phyloP scores from a whole-genome alignment of 1,140 invertebrate genomes.

The Chrysopa pallens region DNA sequence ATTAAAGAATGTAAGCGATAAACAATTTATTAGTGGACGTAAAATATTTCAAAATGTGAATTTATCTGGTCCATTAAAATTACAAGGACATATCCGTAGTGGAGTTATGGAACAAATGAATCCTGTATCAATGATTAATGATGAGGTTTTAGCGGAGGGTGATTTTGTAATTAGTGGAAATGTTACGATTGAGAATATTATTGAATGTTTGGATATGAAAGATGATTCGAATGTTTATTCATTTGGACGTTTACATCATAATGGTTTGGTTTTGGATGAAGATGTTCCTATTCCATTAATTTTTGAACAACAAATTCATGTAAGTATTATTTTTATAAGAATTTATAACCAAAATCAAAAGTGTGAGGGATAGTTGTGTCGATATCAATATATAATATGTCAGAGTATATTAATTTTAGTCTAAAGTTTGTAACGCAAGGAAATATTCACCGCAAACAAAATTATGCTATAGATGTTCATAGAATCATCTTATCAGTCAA shows the following conservation, averaged over 20 bases:
- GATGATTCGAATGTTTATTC: slow-evolving; percentile 9
- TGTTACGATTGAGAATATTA: slow-evolving; percentile 16
- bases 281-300: too few species aligned
- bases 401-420: slow-evolving; percentile 15
- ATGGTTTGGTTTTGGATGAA: too few species aligned
- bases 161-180: slow-evolving; percentile 22
- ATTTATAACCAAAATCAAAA: too few species aligned
- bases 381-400: too few species aligned
- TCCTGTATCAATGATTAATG: slow-evolving; percentile 19
- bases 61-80: slow-evolving; percentile 20
- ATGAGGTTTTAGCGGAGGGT: slow-evolving; percentile 17
- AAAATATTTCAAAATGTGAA: slow-evolving; percentile 22
- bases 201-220: slow-evolving; percentile 17
- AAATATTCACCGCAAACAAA: too few species aligned
- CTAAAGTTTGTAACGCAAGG: too few species aligned
- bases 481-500: neutral
- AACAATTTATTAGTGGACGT: slow-evolving; percentile 20
- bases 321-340: too few species aligned
- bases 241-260: slow-evolving; percentile 9
- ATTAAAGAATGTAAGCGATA: slow-evolving; percentile 14
- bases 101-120: slow-evolving; percentile 20
- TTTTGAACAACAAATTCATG: slow-evolving; percentile 20
- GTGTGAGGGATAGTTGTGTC: too few species aligned
- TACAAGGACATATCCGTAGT: slow-evolving; percentile 18
- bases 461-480: too few species aligned